Conservation (phyloP, 2,797 vertebrate genomes). For the Scarus forsteni region DNA sequence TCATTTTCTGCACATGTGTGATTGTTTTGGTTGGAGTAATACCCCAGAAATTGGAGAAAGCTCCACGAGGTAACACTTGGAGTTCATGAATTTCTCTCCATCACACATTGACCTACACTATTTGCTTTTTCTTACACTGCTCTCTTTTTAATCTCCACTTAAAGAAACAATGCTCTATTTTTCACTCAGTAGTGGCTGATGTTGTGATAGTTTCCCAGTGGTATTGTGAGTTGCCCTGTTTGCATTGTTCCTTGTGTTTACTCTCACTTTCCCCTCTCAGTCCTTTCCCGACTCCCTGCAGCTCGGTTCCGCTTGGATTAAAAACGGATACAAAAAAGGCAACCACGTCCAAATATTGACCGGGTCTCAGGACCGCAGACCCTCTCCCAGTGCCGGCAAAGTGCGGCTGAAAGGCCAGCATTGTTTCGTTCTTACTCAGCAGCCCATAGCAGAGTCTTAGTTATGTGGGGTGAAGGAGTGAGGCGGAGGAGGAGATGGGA, state of each 20-base stretch:
- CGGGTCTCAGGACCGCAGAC: constrained; percentile 76
- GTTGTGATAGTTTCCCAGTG: constrained; percentile 82
- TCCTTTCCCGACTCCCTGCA: constrained; percentile 72
- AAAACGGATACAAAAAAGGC: constrained; percentile 77
- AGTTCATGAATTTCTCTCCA: constrained; percentile 22
- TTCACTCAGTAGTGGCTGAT: constrained; percentile 67
- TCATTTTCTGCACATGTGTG: neutral
- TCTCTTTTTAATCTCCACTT: constrained; percentile 83
- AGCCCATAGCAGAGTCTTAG: constrained; percentile 81
- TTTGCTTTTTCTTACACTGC: constrained; percentile 62
- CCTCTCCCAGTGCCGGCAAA: constrained; percentile 74
- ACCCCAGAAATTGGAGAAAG: constrained; percentile 9
- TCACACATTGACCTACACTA: constrained; percentile 60
- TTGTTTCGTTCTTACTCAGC: constrained; percentile 86
- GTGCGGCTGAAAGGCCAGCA: constrained; percentile 83
- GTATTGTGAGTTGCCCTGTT: constrained; percentile 73
- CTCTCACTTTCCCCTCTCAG: constrained; percentile 71
- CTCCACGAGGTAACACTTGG: constrained; percentile 24
- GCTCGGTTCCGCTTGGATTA: constrained; percentile 81
- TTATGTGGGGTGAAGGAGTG: constrained; percentile 79
- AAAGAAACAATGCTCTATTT: constrained; percentile 77
- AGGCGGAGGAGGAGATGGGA: constrained; percentile 41
- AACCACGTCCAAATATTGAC: constrained; percentile 90
- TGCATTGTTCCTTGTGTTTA: constrained; percentile 82
- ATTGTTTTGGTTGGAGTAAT: constrained; percentile 18